Base-by-base conservation (phyloP, 1,140 invertebrate species). In the Proales similis region DNA sequence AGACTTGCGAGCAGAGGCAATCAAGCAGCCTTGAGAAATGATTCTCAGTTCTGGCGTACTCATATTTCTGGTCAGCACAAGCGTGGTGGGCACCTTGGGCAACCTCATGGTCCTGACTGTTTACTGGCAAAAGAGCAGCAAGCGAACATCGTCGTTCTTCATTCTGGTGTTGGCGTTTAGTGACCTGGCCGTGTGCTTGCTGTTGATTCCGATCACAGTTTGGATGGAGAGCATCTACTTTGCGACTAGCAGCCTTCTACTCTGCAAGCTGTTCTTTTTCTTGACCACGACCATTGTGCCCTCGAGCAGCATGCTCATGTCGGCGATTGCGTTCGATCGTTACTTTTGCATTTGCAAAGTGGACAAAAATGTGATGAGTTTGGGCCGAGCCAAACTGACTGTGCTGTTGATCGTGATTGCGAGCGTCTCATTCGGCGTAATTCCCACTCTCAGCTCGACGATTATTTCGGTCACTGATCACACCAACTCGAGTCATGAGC, bases 261-360 rank as follows among this genome's bases (percentile, higher is more conserved):
- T 72, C 19, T 75, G 74, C 49, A 74, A 74, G 51, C 62, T 70
- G 14, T 74, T 72, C 48, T 67, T 70, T 24, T 74, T 75, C 48
- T 63, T 74, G 17, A 70, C 73, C 12, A 72, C 71, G 0, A 72
- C 68, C 48, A 74, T 69, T 43, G 67, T 75, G 5, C 72, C 71
- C 0, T 67, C 72, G 26, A 72, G 72, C 11, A 68, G 72, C 2
- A 69, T 74, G 45, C 69, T 75, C 20, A 75, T 75, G 72, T 69
- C 72, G 20, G 70, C 70, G 20, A 74, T 75, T 24, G 72, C 72
- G 20, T 66, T 72, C 27, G 74, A 75, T 61, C 64, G 74, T 19
- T 75, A 72, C 53, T 68, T 74, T 48, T 75, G 74, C 38, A 75
- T 76, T 14, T 75, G 74, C 46, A 71, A 70, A 61, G 71, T 73